Evolutionary conservation across 2,888 invertebrate genomes (phyloP), one percentile per base, ranked within the genome.

Genomic region (Troglohyphantes excavatus): DNA sequence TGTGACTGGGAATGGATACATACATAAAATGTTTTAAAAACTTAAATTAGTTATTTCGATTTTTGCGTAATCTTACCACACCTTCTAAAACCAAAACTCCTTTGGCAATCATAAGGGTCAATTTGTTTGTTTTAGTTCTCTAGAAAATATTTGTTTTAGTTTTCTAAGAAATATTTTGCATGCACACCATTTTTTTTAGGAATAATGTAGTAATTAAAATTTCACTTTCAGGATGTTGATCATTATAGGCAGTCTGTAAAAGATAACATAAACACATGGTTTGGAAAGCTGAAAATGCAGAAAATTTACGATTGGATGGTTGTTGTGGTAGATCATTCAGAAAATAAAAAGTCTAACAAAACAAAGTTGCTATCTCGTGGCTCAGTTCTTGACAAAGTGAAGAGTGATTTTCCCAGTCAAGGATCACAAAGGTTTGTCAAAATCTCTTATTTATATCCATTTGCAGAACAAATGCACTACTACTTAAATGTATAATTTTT

Each of bases 301-400:
- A 96, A 96, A 90, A 95, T 97, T 85, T 91, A 92, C 70, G 98
- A 98, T 94, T 99, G 98, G 98, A 95, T 99, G 95, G 96, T 99
- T 93, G 95, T 98, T 63, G 95, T 98, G 91, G 97, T 99, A 67
- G 98, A 98, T 94, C 97, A 97, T 78, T 96, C 97, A 93, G 98
- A 98, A 94, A 96, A 96, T 92, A 96, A 97, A 93, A 97, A 97
- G 94, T 91, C 90, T 17, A 93, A 93, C 63, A 96, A 97, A 78
- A 97, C 98, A 93, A 98, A 99, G 94, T 94, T 99, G 19, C 94
- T 99, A 82, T 97, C 97, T 0, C 95, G 98, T 92, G 97, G 98
- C 17, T 98, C 98, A 2, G 98, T 99, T 26, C 94, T 98, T 92
- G 98, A 99, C 94, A 98, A 98, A 95, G 97, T 99, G 91, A 96